Conservation (phyloP, 2,888 invertebrate species). For the Acanthoscelides obtectus region DNA sequence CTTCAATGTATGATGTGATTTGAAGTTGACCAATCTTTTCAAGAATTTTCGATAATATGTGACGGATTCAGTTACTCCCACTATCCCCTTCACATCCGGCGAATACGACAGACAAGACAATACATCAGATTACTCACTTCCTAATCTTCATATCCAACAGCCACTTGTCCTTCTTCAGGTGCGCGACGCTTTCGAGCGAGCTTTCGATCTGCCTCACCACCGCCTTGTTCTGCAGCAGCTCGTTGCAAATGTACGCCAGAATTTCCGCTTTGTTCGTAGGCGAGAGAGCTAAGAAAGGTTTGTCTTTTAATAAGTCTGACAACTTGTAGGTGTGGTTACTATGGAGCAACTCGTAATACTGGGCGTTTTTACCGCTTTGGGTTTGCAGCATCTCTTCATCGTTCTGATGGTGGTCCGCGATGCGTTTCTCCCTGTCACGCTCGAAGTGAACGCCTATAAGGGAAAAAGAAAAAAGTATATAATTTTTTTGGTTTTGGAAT, state of each 20-base stretch:
- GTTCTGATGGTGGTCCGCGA: conserved; percentile 79
- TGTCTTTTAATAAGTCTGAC: conserved; percentile 73
- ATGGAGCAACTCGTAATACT: conserved; percentile 73
- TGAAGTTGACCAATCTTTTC: too few species aligned
- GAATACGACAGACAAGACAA: conserved; percentile 25
- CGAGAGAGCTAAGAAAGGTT: conserved; percentile 80
- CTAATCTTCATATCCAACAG: conserved; percentile 88
- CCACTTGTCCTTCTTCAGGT: conserved; percentile 86
- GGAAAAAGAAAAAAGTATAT: neutral
- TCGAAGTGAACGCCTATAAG: conserved; percentile 65
- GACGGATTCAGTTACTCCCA: too few species aligned
- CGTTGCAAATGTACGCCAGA: conserved; percentile 89
- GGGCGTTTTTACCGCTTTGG: conserved; percentile 69
- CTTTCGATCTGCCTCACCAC: conserved; percentile 85
- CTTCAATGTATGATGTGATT: too few species aligned
- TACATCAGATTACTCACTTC: conserved; percentile 58
- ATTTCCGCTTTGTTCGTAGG: conserved; percentile 85
- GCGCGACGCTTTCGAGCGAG: conserved; percentile 74
- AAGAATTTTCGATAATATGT: too few species aligned
- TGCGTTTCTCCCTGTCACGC: conserved; percentile 71
- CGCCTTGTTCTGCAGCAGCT: conserved; percentile 88
- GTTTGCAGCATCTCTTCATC: conserved; percentile 63
- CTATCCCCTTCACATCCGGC: too few species aligned
- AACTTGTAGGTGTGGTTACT: conserved; percentile 75
- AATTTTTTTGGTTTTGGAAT: too few species aligned